Evolutionary conservation across 2,113 vertebrate genomes (phyloP).

Genomic region (Asarcornis scutulata): DNA sequence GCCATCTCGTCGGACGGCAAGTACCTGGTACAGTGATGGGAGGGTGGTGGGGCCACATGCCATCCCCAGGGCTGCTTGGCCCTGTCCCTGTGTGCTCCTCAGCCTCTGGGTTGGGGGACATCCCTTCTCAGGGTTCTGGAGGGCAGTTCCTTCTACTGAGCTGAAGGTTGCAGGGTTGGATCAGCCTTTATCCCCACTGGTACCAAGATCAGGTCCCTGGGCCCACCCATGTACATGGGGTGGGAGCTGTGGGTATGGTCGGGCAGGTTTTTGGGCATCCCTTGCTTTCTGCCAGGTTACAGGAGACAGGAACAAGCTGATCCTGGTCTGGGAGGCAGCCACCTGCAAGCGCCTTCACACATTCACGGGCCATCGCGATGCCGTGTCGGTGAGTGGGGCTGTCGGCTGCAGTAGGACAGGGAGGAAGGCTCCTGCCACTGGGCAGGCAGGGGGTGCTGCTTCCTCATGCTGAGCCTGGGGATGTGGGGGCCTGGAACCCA

Average conservation of each 20-base stretch:
- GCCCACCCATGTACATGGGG: neutral
- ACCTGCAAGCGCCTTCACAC: constrained; percentile 88
- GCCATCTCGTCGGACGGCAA: constrained; percentile 93
- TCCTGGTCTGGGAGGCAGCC: constrained; percentile 92
- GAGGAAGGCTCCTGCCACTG: neutral
- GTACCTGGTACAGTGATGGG: constrained; percentile 84
- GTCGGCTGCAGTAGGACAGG: rapidly evolving
- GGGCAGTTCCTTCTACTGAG: neutral
- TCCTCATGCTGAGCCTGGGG: neutral
- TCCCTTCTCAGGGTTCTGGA: neutral
- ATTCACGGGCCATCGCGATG: constrained; percentile 90
- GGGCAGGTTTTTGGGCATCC: neutral
- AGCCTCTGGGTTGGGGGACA: neutral
- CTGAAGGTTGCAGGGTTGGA: neutral
- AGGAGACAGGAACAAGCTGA: constrained; percentile 91
- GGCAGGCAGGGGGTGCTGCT: neutral
- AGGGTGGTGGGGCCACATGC: rapidly evolving
- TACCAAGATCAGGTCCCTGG: neutral
- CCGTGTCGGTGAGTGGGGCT: constrained; percentile 83
- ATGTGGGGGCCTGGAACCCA: neutral
- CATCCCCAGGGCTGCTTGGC: neutral
- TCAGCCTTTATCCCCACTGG: neutral
- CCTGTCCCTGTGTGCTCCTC: neutral
- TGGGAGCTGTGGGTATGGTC: neutral
- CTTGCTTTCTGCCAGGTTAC: constrained; percentile 81